Base-by-base conservation (phyloP, 1,140 invertebrate species). In the Drosophila fuyamai region DNA sequence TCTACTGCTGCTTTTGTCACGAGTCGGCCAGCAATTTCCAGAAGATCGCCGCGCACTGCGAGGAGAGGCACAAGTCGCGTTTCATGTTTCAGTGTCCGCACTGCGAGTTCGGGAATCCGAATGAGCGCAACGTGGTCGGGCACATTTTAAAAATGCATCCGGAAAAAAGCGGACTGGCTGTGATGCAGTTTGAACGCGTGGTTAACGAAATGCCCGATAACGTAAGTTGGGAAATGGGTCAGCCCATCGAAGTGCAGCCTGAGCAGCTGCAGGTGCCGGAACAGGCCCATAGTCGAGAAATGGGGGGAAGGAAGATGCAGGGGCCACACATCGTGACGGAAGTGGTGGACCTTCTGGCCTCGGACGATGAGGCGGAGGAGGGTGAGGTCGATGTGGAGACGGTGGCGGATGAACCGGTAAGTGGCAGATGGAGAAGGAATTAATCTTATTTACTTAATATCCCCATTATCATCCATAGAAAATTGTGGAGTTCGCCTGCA, bases 281-380 rank as follows among this genome's bases (percentile, higher is more conserved):
- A 32, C 12, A 10, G 13, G 36, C 0, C 5, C 32, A 35, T 16
- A 10, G 9, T 1, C 18, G n/a, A 7, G 9, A 23, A 2, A 13
- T 18, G 2, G 18, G 4, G n/a, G 12, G 1, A 7, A 27, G 29
- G 2, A 8, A 16, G 16, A 4, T 32, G n/a, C 29, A 48, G 10
- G n/a, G 12, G 4, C 13, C n/a, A 5, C 9, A 2, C 1, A 4
- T 23, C 2, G n/a, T 76, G 6, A 70, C 61, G 13, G 57, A 44
- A 9, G 71, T 86, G 36, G 83, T 82, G 27, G 47, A 86, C 10
- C 29, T 76, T n/a, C 57, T 81, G 1, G 65, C 54, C n/a, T 81
- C 78, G 4, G 78, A 81, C 14, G 74, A 86, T 5, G 81, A 83
- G n/a, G 14, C 50, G 41, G 38, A 47, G 0, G 73, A 68, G 23